Conservation (phyloP, 1,140 invertebrate genomes). For the Calephelis virginiensis region DNA sequence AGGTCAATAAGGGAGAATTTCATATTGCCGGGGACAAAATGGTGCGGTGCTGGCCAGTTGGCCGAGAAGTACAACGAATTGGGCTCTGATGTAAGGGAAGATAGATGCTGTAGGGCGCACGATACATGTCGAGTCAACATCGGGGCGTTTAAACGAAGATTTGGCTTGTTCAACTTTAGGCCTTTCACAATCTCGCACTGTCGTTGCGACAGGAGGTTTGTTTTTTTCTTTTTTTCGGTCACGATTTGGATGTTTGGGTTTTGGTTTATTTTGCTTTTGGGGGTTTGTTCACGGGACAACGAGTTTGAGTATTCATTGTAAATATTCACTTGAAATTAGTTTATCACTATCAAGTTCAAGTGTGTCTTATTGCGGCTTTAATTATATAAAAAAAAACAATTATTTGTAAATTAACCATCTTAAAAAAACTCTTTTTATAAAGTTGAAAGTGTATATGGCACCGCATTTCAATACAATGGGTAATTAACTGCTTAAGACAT, state of each 20-base stretch:
- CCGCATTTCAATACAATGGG: too few relatives aligned
- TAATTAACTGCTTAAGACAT: too few relatives aligned
- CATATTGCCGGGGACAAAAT: conserved; percentile 87
- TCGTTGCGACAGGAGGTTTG: conserved; percentile 90
- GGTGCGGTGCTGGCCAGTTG: conserved; percentile 89
- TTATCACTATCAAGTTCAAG: neutral
- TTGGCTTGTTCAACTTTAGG: conserved; percentile 87
- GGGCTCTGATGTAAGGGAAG: conserved; percentile 83
- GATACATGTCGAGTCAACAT: conserved; percentile 87
- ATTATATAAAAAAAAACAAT: too few relatives aligned
- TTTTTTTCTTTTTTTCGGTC: conserved; percentile 32
- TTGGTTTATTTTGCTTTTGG: conserved; percentile 29
- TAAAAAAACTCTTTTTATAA: too few relatives aligned
- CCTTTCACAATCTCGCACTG: conserved; percentile 93
- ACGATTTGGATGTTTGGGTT: conserved; percentile 29
- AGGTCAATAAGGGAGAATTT: conserved; percentile 79
- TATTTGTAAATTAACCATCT: too few relatives aligned
- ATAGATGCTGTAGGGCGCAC: conserved; percentile 90
- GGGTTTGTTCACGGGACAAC: conserved; percentile 15
- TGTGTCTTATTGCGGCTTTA: too few relatives aligned
- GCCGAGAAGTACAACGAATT: conserved; percentile 83
- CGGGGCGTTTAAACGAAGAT: conserved; percentile 83
- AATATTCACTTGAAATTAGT: conserved; percentile 3
- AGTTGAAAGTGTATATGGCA: too few relatives aligned
- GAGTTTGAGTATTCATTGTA: conserved; percentile 19